Conservation (phyloP, 2,888 invertebrate genomes). For the Emesis furor region DNA sequence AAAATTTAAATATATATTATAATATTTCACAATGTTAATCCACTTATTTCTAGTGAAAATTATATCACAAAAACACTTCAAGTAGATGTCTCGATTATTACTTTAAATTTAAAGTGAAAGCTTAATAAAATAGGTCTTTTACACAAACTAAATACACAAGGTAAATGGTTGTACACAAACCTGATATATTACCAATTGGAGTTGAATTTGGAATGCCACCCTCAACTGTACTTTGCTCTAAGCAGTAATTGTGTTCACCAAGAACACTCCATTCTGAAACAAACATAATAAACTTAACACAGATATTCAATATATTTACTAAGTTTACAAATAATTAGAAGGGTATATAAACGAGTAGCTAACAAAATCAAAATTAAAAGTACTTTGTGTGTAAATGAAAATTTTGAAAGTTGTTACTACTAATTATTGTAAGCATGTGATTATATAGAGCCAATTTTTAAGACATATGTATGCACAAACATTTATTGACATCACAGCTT, state of each 20-base stretch:
- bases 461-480: no score
- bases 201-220: background rate
- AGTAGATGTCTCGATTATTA: no score
- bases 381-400: no score
- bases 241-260: conserved; percentile 11
- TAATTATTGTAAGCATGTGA: background rate
- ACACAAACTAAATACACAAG: background rate
- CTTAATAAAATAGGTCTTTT: no score
- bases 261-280: background rate
- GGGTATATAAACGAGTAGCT: no score
- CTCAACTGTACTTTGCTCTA: conserved; percentile 11
- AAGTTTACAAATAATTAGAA: no score
- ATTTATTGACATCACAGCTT: no score
- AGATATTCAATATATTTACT: background rate
- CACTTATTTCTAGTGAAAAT: no score
- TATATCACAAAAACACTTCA: no score
- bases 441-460: background rate
- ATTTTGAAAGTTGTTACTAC: background rate
- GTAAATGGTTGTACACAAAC: background rate
- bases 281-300: no score
- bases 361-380: background rate
- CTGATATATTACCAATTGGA: background rate
- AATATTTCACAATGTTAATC: no score
- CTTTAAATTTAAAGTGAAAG: no score
- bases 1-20: background rate